A percentile compares a stretch with the other conserved stretches of the same genome.
Evolutionary conservation across 2,888 invertebrate species (phyloP).

Genomic region (Apotomis turbidana): DNA sequence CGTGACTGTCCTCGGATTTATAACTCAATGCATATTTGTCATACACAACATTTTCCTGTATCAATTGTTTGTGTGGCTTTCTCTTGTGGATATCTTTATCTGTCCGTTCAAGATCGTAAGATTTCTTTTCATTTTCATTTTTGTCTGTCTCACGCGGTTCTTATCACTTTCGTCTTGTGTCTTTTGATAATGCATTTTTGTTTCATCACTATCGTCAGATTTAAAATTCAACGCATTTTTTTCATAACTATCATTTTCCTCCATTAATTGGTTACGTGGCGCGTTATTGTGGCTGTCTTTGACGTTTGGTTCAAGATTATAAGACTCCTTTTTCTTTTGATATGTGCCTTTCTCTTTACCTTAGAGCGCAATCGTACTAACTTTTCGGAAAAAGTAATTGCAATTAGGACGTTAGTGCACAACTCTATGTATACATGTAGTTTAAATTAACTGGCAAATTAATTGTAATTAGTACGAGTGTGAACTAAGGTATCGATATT

Average conservation of each 20-base stretch:
- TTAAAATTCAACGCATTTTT: neutral
- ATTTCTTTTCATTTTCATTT: too few species aligned
- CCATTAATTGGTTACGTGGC: neutral
- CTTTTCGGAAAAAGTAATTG: too few species aligned
- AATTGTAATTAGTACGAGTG: too few species aligned
- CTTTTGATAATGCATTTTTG: neutral
- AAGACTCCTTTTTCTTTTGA: too few species aligned
- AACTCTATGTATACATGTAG: too few species aligned
- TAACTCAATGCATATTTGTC: neutral
- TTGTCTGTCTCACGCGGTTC: neutral
- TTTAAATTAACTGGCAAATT: too few species aligned
- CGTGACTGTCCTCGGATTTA: neutral
- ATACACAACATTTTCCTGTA: neutral
- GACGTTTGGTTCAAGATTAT: neutral
- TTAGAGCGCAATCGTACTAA: too few species aligned
- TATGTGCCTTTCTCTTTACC: neutral
- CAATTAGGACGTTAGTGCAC: too few species aligned
- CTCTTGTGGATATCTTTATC: neutral
- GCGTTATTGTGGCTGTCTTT: neutral
- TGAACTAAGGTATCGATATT: too few species aligned
- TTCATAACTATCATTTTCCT: constrained; percentile 12
- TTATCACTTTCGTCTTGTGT: neutral
- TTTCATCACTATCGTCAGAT: neutral
- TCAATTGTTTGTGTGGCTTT: neutral
- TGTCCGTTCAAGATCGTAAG: neutral